phyloP scores from a whole-genome alignment of 2,113 vertebrate species.

The Sinocyclocheilus maitianheensis region DNA sequence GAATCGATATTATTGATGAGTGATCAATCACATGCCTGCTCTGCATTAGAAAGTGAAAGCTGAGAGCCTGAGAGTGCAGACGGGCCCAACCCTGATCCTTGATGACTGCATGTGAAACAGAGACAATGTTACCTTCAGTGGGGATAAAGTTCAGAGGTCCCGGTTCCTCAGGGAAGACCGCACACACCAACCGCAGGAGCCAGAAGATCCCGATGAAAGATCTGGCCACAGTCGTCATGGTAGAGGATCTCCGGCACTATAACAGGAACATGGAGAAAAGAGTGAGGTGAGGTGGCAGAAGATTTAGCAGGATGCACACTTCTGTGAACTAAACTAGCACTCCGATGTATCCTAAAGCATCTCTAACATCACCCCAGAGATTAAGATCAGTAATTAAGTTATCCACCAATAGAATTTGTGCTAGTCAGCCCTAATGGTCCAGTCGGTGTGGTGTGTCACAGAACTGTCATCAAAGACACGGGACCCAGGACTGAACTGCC shows the following conservation, averaged over 20 bases:
- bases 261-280: slow-evolving; percentile 39
- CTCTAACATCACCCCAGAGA: slow-evolving; percentile 49
- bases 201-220: slow-evolving; percentile 69
- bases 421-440: slow-evolving; percentile 57
- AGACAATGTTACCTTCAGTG: slow-evolving; percentile 71
- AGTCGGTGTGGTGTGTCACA: slow-evolving; percentile 43
- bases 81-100: background rate
- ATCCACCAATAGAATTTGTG: slow-evolving; percentile 58
- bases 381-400: slow-evolving; percentile 66
- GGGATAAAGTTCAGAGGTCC: slow-evolving; percentile 77
- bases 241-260: slow-evolving; percentile 64
- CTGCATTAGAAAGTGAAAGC: slow-evolving; percentile 56
- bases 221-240: slow-evolving; percentile 67
- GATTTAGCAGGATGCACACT: background rate
- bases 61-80: slow-evolving; percentile 16
- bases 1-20: slow-evolving; percentile 67
- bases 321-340: background rate
- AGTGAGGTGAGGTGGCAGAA: slow-evolving; percentile 10
- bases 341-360: slow-evolving; percentile 12
- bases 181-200: slow-evolving; percentile 66
- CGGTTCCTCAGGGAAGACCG: slow-evolving; percentile 75
- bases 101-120: background rate
- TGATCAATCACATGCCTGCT: slow-evolving; percentile 66
- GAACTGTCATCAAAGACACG: slow-evolving; percentile 56
- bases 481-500: slow-evolving; percentile 43